Base-by-base conservation (phyloP, 2,797 vertebrate species). In the Delichon dasypus region DNA sequence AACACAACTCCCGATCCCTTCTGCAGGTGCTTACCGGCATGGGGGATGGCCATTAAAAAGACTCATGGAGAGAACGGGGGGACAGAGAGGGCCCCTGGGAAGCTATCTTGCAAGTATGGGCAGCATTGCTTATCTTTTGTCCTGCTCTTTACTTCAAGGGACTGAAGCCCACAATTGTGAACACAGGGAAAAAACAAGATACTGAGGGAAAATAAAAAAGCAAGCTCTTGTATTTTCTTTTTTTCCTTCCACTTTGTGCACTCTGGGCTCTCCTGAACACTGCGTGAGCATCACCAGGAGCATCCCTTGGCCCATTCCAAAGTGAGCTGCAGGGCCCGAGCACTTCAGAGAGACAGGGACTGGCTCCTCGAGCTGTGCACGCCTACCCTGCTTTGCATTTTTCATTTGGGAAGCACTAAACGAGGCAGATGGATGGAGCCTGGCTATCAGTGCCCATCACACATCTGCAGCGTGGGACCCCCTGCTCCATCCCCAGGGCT, bases 1-100 rank as follows among this genome's bases (percentile, higher is more conserved):
- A 97, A 95, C 95, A 89, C 67, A 95, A 95, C 94, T 93, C 90
- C 82, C 44, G 3, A 92, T 95, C 92, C 91, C 60, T 93, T 93
- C 93, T 94, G 93, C 95, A 95, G 94, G 95, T 95, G 94, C 85
- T 94, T 6, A 9, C 75, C 5, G 5, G 65, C 50, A 5, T 4
- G 3, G 73, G 74, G 76, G 47, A 79, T 3, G 1, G 89, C 66
- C 54, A 74, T 81, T 78, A 70, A 48, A 90, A 81, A 48, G 12
- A 40, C 18, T 44, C 3, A 0, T 15, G 48, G 70, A 54, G 30
- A 58, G 71, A 71, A 67, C 64, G 34, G 7, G 11, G 77, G 36
- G 21, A 75, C 15, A 0, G 16, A 30, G 19, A 58, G 34, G 29
- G 44, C 72, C 47, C 25, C 75, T 22, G 25, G 13, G 54, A 91